Evolutionary conservation across 2,888 invertebrate species (phyloP), one percentile per base, ranked within the genome.

Genomic region (Parnassius smintheus): DNA sequence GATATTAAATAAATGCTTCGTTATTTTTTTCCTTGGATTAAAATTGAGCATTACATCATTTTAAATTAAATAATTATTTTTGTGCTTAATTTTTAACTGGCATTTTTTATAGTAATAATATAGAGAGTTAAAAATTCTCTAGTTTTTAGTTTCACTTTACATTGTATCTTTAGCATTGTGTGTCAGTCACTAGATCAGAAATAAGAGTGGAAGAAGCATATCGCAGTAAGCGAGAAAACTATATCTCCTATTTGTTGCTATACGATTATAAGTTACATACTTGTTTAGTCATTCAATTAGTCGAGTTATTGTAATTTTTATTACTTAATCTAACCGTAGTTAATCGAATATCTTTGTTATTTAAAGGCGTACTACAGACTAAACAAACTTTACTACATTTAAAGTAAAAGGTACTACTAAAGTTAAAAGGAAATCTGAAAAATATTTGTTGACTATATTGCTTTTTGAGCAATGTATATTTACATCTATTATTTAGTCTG

Each of bases 301-400:
- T 63, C 2, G n/a, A 54, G 18, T 51, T 51, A 63, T 10, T 59
- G 12, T 56, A 41, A 46, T 59, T 50, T 57, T 53, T 25, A 61
- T 62, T 59, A 56, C 55, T 61, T 62, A 58, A 59, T 41, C n/a
- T 18, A 59, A 13, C 22, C 52, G 35, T 59, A 51, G 58, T 49
- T 62, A 66, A 65, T 72, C 71, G 69, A 72, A 71, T 72, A 69
- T 62, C 46, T 52, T 22, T 35, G 56, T 59, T n/a, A 12, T 42
- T 42, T 52, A 52, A 55, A n/a, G 55, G 55, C 63, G 56, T 53
- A 48, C 25, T 42, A 10, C 41, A 56, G 42, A 61, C 55, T 61
- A 42, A 61, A n/a, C 13, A 9, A 7, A 25, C 25, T 25, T 25
- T 18, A 18, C 18, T 18, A 18, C 18, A 18, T 18, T 18, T 18